Percentiles rank a stretch among this genome's conserved stretches.
Evolutionary conservation across 2,888 invertebrate genomes (phyloP).

Genomic region (Drosophila pegasa): DNA sequence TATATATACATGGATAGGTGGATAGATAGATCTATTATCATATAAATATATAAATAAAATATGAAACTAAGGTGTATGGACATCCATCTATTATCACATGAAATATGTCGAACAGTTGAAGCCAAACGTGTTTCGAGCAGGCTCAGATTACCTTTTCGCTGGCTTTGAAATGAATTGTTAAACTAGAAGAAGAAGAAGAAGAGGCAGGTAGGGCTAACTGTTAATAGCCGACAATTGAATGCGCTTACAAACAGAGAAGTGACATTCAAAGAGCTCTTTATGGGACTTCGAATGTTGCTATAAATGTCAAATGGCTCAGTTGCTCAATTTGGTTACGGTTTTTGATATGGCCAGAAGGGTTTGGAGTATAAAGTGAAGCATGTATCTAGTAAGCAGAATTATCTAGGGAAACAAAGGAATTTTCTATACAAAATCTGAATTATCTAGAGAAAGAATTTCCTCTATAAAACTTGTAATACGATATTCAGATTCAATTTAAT

Average conservation of each 20-base stretch:
- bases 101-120: neutral
- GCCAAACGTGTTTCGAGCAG: neutral
- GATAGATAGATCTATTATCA: conserved; percentile 1
- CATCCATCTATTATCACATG: neutral
- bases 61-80: neutral
- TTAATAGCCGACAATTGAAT: neutral
- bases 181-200: too few relatives aligned
- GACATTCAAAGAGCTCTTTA: neutral
- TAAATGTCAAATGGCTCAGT: neutral
- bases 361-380: too few relatives aligned
- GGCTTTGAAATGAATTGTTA: conserved; percentile 7
- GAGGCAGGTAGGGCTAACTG: neutral
- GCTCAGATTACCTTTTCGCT: neutral
- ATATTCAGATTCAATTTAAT: too few relatives aligned
- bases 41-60: neutral
- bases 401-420: too few relatives aligned
- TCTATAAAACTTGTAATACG: too few relatives aligned
- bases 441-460: too few relatives aligned
- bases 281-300: neutral
- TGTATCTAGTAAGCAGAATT: too few relatives aligned
- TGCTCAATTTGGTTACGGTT: neutral
- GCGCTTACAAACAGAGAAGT: conserved; percentile 3
- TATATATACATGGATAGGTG: too few relatives aligned
- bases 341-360: neutral
- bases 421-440: too few relatives aligned